Evolutionary conservation across 2,888 invertebrate genomes (phyloP).

Genomic region (Thereva unica): DNA sequence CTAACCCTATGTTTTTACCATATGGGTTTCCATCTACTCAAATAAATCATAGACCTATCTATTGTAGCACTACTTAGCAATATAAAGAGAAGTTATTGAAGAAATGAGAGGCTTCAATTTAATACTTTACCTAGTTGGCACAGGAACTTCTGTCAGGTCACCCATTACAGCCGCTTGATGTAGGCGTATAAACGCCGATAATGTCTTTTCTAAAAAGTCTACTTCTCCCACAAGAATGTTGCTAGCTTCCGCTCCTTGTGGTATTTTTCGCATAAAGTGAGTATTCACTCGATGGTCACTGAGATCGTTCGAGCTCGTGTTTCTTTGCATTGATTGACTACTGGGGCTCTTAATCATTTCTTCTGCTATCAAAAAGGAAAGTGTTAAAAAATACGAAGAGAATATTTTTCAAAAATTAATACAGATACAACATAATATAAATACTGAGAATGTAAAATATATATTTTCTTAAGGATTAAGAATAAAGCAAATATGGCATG

Average conservation of each 20-base stretch:
- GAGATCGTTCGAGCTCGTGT: slow-evolving; percentile 70
- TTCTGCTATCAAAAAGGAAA: slow-evolving; percentile 52
- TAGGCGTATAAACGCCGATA: slow-evolving; percentile 91
- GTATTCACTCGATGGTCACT: slow-evolving; percentile 79
- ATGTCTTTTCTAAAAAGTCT: slow-evolving; percentile 88
- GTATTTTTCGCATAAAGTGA: slow-evolving; percentile 95
- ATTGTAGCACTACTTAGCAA: not conserved
- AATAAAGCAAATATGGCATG: too few species aligned
- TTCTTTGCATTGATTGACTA: slow-evolving; percentile 77
- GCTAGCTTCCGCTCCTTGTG: slow-evolving; percentile 93
- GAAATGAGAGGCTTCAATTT: too few species aligned
- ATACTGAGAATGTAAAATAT: too few species aligned
- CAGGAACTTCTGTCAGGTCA: slow-evolving; percentile 94
- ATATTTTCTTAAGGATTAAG: too few species aligned
- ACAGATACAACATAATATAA: too few species aligned
- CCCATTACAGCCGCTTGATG: slow-evolving; percentile 88
- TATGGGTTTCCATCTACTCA: not conserved
- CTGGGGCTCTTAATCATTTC: slow-evolving; percentile 82
- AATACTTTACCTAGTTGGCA: slow-evolving; percentile 70
- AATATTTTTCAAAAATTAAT: too few species aligned
- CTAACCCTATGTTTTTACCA: too few species aligned
- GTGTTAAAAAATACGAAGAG: too few species aligned
- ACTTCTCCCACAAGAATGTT: slow-evolving; percentile 98
- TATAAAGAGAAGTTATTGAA: too few species aligned
- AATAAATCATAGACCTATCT: not conserved